Evolutionary conservation across 2,888 invertebrate genomes (phyloP).

Genomic region (Philaethria dido): DNA sequence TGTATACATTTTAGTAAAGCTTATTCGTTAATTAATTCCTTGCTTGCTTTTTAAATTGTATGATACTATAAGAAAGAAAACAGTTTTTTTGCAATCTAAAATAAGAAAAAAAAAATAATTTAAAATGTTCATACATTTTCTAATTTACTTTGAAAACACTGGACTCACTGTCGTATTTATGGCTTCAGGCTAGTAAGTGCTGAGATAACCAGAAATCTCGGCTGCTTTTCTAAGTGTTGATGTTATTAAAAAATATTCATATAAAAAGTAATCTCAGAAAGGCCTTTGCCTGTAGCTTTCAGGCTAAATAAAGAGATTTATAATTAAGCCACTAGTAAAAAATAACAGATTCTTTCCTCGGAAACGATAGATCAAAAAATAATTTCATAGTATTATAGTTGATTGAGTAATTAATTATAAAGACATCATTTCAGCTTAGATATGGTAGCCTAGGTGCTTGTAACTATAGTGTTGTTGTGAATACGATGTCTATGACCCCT

Average conservation of each 20-base stretch:
- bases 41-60: too few species aligned
- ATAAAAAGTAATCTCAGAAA: background rate
- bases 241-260: background rate
- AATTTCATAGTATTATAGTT: background rate
- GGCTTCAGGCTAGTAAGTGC: background rate
- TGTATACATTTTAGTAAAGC: too few species aligned
- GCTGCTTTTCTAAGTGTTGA: constrained; percentile 1
- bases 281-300: background rate
- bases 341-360: background rate
- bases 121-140: background rate
- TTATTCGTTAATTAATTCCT: too few species aligned
- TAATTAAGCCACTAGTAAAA: background rate
- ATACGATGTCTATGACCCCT: background rate
- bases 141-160: background rate
- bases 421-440: background rate
- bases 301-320: background rate
- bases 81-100: background rate
- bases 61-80: background rate
- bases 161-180: background rate
- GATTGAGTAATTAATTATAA: background rate
- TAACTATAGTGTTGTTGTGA: background rate
- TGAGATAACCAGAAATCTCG: background rate
- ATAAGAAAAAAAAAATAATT: background rate
- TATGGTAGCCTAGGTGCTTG: too few species aligned
- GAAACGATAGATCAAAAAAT: too few species aligned